phyloP scores from a whole-genome alignment of 2,888 invertebrate genomes.

The Tipula lateralis region DNA sequence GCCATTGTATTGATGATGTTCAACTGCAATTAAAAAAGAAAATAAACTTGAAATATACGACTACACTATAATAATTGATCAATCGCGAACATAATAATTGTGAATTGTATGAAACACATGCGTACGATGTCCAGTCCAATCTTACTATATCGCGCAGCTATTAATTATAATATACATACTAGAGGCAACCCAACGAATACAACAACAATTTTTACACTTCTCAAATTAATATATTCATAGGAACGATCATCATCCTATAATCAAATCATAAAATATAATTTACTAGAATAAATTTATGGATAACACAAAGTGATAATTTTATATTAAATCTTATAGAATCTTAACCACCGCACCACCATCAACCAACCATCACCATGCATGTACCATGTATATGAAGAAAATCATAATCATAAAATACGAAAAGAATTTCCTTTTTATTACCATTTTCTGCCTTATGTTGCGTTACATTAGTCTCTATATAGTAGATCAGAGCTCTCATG shows the following conservation, averaged over 20 bases:
- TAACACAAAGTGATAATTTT: neutral
- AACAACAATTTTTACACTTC: neutral
- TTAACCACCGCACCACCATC: neutral
- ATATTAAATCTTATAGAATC: neutral
- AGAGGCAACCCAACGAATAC: neutral
- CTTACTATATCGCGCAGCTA: neutral
- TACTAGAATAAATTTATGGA: neutral
- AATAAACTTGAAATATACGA: neutral
- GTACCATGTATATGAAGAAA: neutral
- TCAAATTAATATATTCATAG: neutral
- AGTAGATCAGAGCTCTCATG: neutral
- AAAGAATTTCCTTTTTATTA: neutral
- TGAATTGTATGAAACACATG: neutral
- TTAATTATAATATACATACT: neutral
- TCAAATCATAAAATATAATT: conserved; percentile 14
- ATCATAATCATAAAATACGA: neutral
- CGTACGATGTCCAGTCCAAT: neutral
- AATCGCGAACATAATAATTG: neutral
- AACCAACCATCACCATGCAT: neutral
- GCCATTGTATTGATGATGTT: neutral
- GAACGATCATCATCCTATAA: neutral
- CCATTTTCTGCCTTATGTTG: neutral
- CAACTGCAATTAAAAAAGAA: neutral
- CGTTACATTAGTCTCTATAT: neutral
- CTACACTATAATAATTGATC: neutral